A percentile compares a stretch with the other conserved stretches of the same genome.
These are phyloP conservation scores for Cyclophora punctaria DNA, from an alignment of 2,888 invertebrate genomes.

Conservation along the genomic window DNA sequence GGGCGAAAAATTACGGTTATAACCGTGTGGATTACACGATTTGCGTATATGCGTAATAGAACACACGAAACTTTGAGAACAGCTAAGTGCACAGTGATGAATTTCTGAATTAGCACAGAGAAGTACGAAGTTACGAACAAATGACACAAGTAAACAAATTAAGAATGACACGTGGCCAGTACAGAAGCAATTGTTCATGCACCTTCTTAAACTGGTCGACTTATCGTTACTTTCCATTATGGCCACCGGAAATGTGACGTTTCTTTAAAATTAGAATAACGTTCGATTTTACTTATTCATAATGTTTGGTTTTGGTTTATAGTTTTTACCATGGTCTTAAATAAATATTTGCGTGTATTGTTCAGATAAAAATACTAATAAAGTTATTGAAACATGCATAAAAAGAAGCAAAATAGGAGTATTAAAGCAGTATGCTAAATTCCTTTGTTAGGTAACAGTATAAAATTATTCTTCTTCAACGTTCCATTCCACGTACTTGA, in stretches of 20 bases:
- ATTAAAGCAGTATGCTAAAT: no score
- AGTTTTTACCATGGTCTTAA: no score
- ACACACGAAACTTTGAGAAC: constrained; percentile 28
- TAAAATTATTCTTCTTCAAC: constrained; percentile 5
- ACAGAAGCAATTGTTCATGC: constrained; percentile 24
- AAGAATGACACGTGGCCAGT: constrained; percentile 25
- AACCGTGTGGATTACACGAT: constrained; percentile 44
- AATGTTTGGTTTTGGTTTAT: no score
- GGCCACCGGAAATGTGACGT: constrained; percentile 62
- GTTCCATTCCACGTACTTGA: constrained; percentile 28
- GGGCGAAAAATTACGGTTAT: constrained; percentile 53
- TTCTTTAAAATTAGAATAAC: constrained; percentile 20
- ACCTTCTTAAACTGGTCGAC: constrained; percentile 39
- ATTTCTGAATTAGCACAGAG: constrained; percentile 22
- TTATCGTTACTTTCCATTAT: constrained; percentile 48
- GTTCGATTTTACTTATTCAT: constrained; percentile 10
- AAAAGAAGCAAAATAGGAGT: no score
- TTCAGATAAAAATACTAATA: background rate
- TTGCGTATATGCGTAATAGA: constrained; percentile 55
- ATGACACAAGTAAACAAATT: constrained; percentile 21
- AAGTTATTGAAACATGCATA: background rate
- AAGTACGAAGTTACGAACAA: constrained; percentile 29
- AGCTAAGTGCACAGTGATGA: constrained; percentile 31
- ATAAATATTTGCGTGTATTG: no score
- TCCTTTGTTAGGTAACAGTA: background rate